Evolutionary conservation across 2,113 vertebrate species (phyloP), one percentile per base, ranked within the genome.

Genomic region (Megaleporinus macrocephalus): DNA sequence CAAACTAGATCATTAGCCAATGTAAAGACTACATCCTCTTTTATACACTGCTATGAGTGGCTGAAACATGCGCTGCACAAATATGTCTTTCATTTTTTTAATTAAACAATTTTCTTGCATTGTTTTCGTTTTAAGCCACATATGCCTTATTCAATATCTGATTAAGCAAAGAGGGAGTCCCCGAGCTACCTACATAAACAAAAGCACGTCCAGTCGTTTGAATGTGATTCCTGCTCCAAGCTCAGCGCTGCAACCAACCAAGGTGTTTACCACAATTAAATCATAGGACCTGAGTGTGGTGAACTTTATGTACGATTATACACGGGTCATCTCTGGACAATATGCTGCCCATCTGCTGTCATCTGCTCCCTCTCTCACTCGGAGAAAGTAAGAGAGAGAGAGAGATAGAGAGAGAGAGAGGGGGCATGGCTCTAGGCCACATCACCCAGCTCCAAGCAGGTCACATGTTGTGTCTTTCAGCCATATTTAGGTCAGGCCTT

Each of bases 401-500:
- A 36, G 65, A 68, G 30, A 22, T 29, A 22, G 30, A 41, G 22
- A 59, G 29, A 36, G 53, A 22, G 76, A 29, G 65, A 20, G 51
- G 29, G 26, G 91, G 95, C 93, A 93, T 94, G 95, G 94, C 95
- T 95, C 86, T 79, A 87, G 95, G 96, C 94, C 93, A 95, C 92
- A 85, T 92, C 90, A 92, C 86, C 92, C 92, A 92, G 90, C 84
- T 88, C 94, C 94, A 95, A 95, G 94, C 96, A 94, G 97, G 97
- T 97, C 97, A 98, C 96, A 96, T 95, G 96, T 95, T 96, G 95
- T 94, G 92, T 96, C 95, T 97, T 97, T 97, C 95, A 97, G 95
- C 96, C 96, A 97, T 96, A 99, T 99, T 98, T 97, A 96, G 98
- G 96, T 99, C 97, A 98, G 94, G 93, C 93, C 93, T 93, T 95